Conservation (phyloP, 2,113 vertebrate species). For the Corythaixoides concolor region DNA sequence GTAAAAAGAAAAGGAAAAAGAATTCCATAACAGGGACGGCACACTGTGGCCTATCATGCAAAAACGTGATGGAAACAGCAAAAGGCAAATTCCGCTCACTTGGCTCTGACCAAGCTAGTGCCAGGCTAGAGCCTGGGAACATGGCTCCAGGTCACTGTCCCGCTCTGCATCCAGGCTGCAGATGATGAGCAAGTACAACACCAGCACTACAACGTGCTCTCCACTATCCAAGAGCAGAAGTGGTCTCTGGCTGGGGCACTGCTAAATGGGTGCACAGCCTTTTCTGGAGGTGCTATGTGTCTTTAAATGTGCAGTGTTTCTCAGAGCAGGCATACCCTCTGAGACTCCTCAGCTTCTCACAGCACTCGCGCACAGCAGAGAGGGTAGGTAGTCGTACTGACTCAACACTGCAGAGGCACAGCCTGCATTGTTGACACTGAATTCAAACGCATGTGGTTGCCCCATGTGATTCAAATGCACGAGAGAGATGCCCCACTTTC, state of each 20-base stretch:
- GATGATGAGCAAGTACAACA: neutral
- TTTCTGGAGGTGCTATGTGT: neutral
- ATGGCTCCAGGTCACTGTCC: neutral
- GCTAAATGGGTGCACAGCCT: neutral
- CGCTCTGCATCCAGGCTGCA: neutral
- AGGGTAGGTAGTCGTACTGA: neutral
- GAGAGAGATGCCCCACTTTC: neutral
- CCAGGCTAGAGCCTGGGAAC: neutral
- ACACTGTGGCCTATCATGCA: rapidly evolving
- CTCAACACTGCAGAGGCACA: neutral
- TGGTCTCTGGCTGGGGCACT: neutral
- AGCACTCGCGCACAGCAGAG: neutral
- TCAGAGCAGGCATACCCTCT: neutral
- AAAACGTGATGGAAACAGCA: neutral
- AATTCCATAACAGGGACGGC: neutral
- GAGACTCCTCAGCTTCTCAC: neutral
- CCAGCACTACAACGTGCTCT: neutral
- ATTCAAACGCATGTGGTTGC: neutral
- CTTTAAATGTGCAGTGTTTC: neutral
- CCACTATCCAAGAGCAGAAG: neutral
- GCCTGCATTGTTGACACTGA: neutral
- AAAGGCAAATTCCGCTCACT: neutral
- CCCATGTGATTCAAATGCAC: neutral
- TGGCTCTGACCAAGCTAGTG: neutral
- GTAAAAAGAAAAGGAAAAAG: neutral